Conservation (phyloP, 2,797 vertebrate species). For the Gadopsis marmoratus region DNA sequence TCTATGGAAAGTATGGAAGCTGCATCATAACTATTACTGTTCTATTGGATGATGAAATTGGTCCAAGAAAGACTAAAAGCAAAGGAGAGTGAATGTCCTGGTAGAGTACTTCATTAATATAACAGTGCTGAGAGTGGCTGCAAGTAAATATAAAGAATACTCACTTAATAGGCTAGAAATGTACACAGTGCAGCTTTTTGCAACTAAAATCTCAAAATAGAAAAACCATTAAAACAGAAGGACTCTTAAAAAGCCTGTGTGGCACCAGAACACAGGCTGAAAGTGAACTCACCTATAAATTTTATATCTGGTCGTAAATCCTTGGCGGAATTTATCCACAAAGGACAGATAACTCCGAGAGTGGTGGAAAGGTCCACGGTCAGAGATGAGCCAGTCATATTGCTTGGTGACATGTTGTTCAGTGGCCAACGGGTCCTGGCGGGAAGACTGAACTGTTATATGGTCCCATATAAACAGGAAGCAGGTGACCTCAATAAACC, state of each 20-base stretch:
- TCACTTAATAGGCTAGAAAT: conserved; percentile 47
- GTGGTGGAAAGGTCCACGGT: conserved; percentile 99
- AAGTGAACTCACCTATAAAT: conserved; percentile 96
- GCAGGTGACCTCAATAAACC: conserved; percentile 99
- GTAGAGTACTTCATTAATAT: conserved; percentile 25
- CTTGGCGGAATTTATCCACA: conserved; percentile 99
- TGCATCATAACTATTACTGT: background rate
- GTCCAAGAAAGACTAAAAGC: background rate
- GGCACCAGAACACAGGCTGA: conserved; percentile 50
- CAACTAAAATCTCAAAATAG: conserved; percentile 59
- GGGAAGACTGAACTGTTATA: conserved; percentile 98
- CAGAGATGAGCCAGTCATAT: conserved; percentile 99
- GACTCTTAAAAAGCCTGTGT: conserved; percentile 52
- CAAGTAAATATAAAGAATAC: conserved; percentile 44
- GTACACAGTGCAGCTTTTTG: conserved; percentile 63
- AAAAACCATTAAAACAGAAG: conserved; percentile 45
- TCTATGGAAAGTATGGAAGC: background rate
- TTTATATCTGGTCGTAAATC: conserved; percentile 99
- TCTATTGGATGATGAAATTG: too few species aligned
- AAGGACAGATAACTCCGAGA: conserved; percentile 99
- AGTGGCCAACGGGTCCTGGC: conserved; percentile 93
- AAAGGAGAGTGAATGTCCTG: background rate
- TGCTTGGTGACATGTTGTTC: conserved; percentile 99
- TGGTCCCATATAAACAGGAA: conserved; percentile 99
- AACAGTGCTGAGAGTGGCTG: conserved; percentile 8